Base-by-base conservation (phyloP, 2,113 vertebrate genomes). In the Solea senegalensis region DNA sequence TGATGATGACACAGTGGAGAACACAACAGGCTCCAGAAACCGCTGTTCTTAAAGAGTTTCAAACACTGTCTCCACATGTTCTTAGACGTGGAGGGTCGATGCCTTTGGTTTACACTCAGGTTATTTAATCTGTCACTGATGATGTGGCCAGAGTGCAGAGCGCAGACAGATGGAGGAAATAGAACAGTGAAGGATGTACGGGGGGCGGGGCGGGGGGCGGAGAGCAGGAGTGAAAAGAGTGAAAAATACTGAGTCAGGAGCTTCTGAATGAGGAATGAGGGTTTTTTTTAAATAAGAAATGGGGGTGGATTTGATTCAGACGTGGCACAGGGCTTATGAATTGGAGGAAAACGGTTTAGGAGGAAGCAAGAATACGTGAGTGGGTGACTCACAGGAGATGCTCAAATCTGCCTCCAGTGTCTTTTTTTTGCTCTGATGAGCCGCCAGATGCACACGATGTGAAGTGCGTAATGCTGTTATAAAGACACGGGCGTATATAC, bases 321-420 rank as follows among this genome's bases (percentile, higher is more conserved):
- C 49, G 56, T 56, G 55, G 46, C 9, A 21, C 16, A 60, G 48
- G 74, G 69, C 64, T 51, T 46, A n/a, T 67, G 51, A 69, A 69
- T 28, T 21, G 39, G 21, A 49, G 45, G 28, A 49, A 39, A 49
- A 62, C 34, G 60, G 28, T 9, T 63, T 13, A 63, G 57, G 13
- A 50, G 65, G 71, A 74, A 58, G 72, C 67, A 40, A 72, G 53
- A 59, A 60, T 12, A 34, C 48, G 55, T 41, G 44, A 48, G 65
- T 54, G 69, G 73, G 28, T 73, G 75, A 69, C 46, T 73, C 68
- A 76, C 15, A 41, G 51, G 56, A 50, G 65, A 48, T 28, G 65
- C 51, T 51, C 40, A 59, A 71, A 65, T 73, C 55, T 0, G 27
- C 45, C 51, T 27, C n/a, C 9, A 44, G 14, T 45, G 9, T 49